phyloP scores from a whole-genome alignment of 2,888 invertebrate species.

The Ormyrus nitidulus region DNA sequence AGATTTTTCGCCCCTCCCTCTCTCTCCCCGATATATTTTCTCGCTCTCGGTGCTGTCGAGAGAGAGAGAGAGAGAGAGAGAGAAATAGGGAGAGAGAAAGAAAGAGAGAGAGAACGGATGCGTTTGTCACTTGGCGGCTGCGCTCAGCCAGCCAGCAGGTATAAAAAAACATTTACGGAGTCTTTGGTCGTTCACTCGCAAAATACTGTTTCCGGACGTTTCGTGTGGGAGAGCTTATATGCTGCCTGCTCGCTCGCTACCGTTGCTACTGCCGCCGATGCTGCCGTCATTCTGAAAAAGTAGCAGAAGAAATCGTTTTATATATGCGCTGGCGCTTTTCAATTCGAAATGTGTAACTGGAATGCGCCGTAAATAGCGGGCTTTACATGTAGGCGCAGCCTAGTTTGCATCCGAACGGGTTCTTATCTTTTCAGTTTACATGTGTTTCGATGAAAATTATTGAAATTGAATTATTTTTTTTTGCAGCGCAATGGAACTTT shows the following conservation, averaged over 20 bases:
- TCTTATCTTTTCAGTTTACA: too few relatives aligned
- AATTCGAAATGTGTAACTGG: too few relatives aligned
- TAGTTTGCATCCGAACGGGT: too few relatives aligned
- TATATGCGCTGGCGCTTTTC: too few relatives aligned
- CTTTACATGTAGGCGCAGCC: too few relatives aligned
- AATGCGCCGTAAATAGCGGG: too few relatives aligned
- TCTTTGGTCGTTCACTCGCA: slow-evolving; percentile 69
- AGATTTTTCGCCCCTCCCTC: not conserved
- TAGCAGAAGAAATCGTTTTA: slow-evolving; percentile 21
- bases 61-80: not conserved
- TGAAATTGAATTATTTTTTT: too few relatives aligned
- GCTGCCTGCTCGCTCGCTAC: not conserved
- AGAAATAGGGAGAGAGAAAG: not conserved
- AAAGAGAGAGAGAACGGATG: slow-evolving; percentile 14
- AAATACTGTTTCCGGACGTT: slow-evolving; percentile 54
- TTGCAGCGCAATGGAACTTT: too few relatives aligned
- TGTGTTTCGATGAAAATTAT: too few relatives aligned
- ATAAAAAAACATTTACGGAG: slow-evolving; percentile 49
- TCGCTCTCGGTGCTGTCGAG: not conserved
- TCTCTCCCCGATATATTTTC: slow-evolving; percentile 1
- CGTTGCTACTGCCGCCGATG: too few relatives aligned
- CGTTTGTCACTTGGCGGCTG: slow-evolving; percentile 31
- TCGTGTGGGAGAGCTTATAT: slow-evolving; percentile 13
- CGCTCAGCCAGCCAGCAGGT: slow-evolving; percentile 16
- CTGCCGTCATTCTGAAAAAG: slow-evolving; percentile 47